Base-by-base conservation (phyloP, 2,888 invertebrate genomes). In the Eremobia ochroleuca region DNA sequence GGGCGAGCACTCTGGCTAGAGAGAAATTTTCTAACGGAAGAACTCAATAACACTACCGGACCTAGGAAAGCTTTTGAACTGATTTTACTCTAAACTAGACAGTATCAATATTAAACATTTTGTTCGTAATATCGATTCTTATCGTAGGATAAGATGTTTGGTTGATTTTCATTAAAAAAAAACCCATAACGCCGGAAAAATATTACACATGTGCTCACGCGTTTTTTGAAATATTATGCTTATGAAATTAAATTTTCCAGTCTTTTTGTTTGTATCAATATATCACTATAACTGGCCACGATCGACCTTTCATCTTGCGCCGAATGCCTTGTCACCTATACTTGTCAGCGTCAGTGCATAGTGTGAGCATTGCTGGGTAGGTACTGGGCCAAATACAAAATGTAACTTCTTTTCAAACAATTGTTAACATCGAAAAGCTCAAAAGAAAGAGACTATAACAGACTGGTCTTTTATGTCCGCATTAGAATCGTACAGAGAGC, bases 21-120 rank as follows among this genome's bases (percentile, higher is more conserved):
- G 34, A 84, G 66, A 74, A 61, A 71, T 68, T 71, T 83, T 74
- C 55, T 74, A 46, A 59, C 64, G 82, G 82, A 79, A 79, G 62
- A 71, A 84, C 59, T 79, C 85, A 79, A 79, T 82, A 71, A 71
- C 46, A 61, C 25, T 34, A 62, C 25, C 25, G 66, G 73, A 65
- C 59, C 21, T 59, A 15, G 55, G 55, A 58, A 49, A 34, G 15
- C 21, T 37, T n/a, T 37, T 37, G n/a, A n/a, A 55, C 52, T 6
- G 18, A 55, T n/a, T 55, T 34, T 18, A 52, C 5, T 34, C 52
- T 52, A 25, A 2, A 37, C 3, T 37, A 34, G 61, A 61, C 34
- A 37, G 21, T 40, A 65, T 13, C 43, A 28, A 66, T 43, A 28
- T 66, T 18, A 43, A 66, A 66, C 0, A 11, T 61, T 61, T 61